Conservation (phyloP, 2,888 invertebrate genomes). For the Opisthograptis luteolata region DNA sequence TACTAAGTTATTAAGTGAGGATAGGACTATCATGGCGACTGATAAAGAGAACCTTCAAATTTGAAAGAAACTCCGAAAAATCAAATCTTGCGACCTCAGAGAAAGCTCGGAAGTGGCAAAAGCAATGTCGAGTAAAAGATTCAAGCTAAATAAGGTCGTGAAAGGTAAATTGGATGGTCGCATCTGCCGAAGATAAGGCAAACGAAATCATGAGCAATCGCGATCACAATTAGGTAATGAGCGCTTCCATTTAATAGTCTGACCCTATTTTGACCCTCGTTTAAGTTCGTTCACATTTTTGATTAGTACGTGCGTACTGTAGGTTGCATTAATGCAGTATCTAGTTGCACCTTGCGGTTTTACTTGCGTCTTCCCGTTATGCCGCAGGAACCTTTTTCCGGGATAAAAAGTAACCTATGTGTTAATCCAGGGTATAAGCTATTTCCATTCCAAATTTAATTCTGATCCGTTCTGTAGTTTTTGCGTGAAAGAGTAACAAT, state of each 20-base stretch:
- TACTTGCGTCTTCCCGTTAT: too few relatives aligned
- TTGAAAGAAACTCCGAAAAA: neutral
- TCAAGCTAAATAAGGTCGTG: neutral
- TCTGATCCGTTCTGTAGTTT: too few relatives aligned
- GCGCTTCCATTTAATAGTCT: slow-evolving; percentile 3
- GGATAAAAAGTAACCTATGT: too few relatives aligned
- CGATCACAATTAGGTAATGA: slow-evolving; percentile 13
- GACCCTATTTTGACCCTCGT: slow-evolving; percentile 17
- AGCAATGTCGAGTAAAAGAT: slow-evolving; percentile 1
- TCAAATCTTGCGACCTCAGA: neutral
- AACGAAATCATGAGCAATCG: slow-evolving; percentile 4
- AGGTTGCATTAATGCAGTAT: too few relatives aligned
- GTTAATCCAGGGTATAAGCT: too few relatives aligned
- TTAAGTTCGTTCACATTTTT: slow-evolving; percentile 5
- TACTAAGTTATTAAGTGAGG: too few relatives aligned
- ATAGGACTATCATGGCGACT: too few relatives aligned
- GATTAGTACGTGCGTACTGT: neutral
- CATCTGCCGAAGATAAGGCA: slow-evolving; percentile 12
- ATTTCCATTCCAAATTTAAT: too few relatives aligned
- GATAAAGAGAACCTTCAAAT: neutral
- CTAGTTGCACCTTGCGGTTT: too few relatives aligned
- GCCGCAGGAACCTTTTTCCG: too few relatives aligned
- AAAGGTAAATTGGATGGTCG: slow-evolving; percentile 8
- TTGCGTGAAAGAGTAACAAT: too few relatives aligned
- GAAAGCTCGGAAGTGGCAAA: neutral